Base-by-base conservation (phyloP, 2,888 invertebrate genomes). In the Catocala fraxini region DNA sequence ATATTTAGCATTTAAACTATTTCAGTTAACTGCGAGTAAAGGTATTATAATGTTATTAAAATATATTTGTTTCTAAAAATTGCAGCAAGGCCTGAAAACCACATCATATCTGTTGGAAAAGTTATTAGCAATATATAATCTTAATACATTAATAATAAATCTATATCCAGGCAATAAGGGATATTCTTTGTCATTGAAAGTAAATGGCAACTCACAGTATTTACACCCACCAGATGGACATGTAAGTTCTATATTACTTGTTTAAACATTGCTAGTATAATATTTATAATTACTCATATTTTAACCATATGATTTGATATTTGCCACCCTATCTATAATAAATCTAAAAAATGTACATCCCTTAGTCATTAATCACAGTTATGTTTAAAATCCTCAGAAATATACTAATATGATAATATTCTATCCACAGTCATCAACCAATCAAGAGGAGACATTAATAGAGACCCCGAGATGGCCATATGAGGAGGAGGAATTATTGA, bases 111-210 rank as follows among this genome's bases (percentile, higher is more conserved):
- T 98, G 77, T 94, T 99, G 89, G 97, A 97, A 86, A 97, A 98
- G 89, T 94, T 98, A 83, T 96, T 98, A 85, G 96, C 96, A 85
- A 96, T 96, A 84, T 98, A 98, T 91, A 96, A 96, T 88, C 95
- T 98, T 80, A 98, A 98, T 89, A 98, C 98, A 73, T 95, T 99
- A 85, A 97, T 98, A 83, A 95, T 99, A 80, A 99, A 98, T 93
- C 95, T 99, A 80, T 98, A 98, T 93, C 97, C 98, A 65, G 98
- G 97, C 60, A 98, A 98, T 93, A 98, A 98, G 91, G 98, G 98
- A 79, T 98, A 98, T 93, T 97, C 98, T 68, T 89, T 97, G 77
- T 94, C 94, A 89, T 93, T 95, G 79, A 96, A 94, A 95, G 94
- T 94, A 76, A 95, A 95, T 94, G 95, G 95, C 80, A 94, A 91